Base-by-base conservation (phyloP, 1,140 invertebrate species). In the Physella acuta region DNA sequence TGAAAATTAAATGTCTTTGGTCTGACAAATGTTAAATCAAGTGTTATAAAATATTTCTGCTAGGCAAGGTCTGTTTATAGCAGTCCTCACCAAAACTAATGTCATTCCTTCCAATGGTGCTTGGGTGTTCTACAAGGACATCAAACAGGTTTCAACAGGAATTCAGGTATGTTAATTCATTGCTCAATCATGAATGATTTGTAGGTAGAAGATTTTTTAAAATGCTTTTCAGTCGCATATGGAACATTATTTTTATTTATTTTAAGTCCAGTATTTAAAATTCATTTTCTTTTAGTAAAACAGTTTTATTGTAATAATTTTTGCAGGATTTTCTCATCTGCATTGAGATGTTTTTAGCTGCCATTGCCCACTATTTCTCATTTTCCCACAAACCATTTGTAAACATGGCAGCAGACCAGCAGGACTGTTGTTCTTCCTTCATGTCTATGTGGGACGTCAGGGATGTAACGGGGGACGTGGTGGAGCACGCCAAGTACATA, bases 321-420 rank as follows among this genome's bases (percentile, higher is more conserved):
- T 79, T 81, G 53, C 85, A 95, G 90, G 93, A 98, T 87, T 97
- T 97, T 84, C 86, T 95, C 58, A 95, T 98, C 69, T 98, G 95
- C 79, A 94, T 98, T 78, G 95, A 98, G 86, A 98, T 98, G 95
- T 97, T 97, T 81, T 81, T 98, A 73, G 95, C 95, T 14, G 93
- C 95, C 0, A 90, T 97, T 17, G 95, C 94, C 2, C 95, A 98
- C 86, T 93, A 95, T 81, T 97, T 93, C 84, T 94, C 93, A 73
- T 98, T 98, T 82, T 94, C 94, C 31, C 92, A 96, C 83, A 90
- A 92, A 82, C 92, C 93, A 16, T 98, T 92, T 82, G 76, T 82
- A 34, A 78, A 80, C 55, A 49, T 34, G 2, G 75, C 56, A 11
- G 73, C 72, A 24, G 73, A 77, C 8, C 70, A 73, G 64, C 44